Conservation (phyloP, 2,113 vertebrate species). For the Pseudonaja textilis region DNA sequence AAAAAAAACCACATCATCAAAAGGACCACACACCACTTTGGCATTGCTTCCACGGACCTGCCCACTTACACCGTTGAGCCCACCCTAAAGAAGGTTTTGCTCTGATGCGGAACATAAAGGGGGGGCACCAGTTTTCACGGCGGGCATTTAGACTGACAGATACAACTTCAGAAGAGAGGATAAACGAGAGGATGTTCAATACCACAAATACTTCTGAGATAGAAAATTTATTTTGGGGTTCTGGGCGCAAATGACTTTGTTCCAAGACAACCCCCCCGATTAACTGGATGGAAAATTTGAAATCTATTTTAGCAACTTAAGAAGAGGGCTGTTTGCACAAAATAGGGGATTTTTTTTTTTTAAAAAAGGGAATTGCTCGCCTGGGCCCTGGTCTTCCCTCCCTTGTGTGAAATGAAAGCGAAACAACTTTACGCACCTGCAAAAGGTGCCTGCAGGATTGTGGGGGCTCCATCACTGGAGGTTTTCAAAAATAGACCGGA, state of each 20-base stretch:
- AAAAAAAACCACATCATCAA: background rate
- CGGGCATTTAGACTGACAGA: background rate
- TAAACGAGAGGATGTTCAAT: background rate
- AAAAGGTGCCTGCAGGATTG: background rate
- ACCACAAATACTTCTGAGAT: background rate
- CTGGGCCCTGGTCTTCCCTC: background rate
- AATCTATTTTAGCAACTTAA: background rate
- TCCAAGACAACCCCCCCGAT: background rate
- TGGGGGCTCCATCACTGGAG: background rate
- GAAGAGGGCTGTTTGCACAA: background rate
- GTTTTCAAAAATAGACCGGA: background rate
- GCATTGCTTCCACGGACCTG: background rate
- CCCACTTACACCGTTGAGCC: background rate
- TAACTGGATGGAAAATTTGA: background rate
- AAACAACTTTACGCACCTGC: background rate
- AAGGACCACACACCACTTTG: background rate
- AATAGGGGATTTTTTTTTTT: background rate
- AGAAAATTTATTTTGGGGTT: background rate
- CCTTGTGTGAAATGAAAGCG: background rate
- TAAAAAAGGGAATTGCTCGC: background rate
- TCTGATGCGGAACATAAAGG: background rate
- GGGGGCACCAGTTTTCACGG: background rate
- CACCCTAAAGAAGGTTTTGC: background rate
- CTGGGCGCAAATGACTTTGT: background rate
- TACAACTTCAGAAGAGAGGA: background rate